phyloP scores from a whole-genome alignment of 2,888 invertebrate species.

The Subacronicta megacephala region DNA sequence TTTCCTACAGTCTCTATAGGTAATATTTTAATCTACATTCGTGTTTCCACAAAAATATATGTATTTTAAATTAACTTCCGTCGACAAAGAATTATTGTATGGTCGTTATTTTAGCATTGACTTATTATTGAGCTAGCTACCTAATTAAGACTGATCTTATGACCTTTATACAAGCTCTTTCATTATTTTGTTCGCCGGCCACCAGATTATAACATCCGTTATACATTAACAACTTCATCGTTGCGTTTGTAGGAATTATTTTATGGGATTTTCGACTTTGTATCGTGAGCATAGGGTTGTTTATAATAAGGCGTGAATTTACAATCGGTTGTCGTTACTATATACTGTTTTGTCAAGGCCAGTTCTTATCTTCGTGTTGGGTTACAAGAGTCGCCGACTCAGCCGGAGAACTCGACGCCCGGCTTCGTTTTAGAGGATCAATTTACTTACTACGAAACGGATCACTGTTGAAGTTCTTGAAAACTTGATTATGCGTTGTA shows the following conservation, averaged over 20 bases:
- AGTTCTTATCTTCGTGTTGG: constrained; percentile 76
- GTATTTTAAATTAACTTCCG: constrained; percentile 13
- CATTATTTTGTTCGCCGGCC: constrained; percentile 67
- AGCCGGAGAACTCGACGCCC: constrained; percentile 64
- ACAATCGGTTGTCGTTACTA: constrained; percentile 36
- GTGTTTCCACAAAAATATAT: too few species aligned
- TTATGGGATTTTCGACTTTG: constrained; percentile 34
- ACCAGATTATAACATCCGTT: constrained; percentile 80
- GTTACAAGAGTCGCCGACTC: constrained; percentile 81
- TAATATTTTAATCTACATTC: too few species aligned
- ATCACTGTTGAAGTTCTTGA: constrained; percentile 26
- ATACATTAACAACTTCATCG: constrained; percentile 56
- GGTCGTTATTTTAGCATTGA: constrained; percentile 31
- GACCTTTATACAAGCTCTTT: constrained; percentile 64
- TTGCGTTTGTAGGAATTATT: constrained; percentile 29
- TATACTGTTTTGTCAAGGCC: constrained; percentile 71
- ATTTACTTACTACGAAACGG: constrained; percentile 65
- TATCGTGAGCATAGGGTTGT: constrained; percentile 26
- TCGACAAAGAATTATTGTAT: constrained; percentile 26
- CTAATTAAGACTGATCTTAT: constrained; percentile 60
- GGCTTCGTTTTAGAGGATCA: constrained; percentile 59
- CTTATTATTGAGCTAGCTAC: constrained; percentile 47
- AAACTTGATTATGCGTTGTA: constrained; percentile 23
- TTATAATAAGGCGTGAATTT: constrained; percentile 46
- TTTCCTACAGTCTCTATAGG: too few species aligned